Percentiles rank a stretch among this genome's conserved stretches.
Conservation (phyloP, 1,140 invertebrate genomes). For the Scaptomyza hsui region DNA sequence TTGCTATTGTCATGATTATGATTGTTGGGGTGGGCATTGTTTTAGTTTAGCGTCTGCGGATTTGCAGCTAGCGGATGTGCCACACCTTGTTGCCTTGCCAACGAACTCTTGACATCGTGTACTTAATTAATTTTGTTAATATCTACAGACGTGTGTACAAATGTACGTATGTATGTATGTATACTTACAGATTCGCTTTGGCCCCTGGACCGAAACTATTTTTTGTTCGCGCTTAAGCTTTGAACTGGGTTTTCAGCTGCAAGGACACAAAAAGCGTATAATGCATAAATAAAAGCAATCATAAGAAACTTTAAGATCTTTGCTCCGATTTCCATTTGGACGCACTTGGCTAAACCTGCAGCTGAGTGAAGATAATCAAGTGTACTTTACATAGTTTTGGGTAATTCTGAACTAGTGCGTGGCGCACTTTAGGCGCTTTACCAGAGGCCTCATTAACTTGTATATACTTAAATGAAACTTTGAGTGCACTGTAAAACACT, state of each 20-base stretch:
- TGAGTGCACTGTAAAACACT: too few species aligned
- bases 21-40: slow-evolving; percentile 24
- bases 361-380: slow-evolving; percentile 20
- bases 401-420: slow-evolving; percentile 37
- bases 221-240: neutral
- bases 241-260: slow-evolving; percentile 1
- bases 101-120: slow-evolving; percentile 1
- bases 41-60: slow-evolving; percentile 17
- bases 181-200: slow-evolving; percentile 23
- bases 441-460: neutral
- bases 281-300: neutral
- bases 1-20: slow-evolving; percentile 26
- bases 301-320: slow-evolving; percentile 27
- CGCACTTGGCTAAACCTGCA: slow-evolving; percentile 43
- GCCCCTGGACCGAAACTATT: slow-evolving; percentile 3
- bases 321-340: slow-evolving; percentile 25
- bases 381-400: slow-evolving; percentile 6
- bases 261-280: slow-evolving; percentile 13
- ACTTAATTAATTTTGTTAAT: neutral
- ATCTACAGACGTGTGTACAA: neutral
- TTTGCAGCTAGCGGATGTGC: slow-evolving; percentile 16
- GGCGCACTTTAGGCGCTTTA: slow-evolving; percentile 16
- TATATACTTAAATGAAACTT: too few species aligned
- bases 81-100: neutral
- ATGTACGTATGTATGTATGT: neutral